Conservation (phyloP, 2,797 vertebrate species). For the Macropus fuliginosus region DNA sequence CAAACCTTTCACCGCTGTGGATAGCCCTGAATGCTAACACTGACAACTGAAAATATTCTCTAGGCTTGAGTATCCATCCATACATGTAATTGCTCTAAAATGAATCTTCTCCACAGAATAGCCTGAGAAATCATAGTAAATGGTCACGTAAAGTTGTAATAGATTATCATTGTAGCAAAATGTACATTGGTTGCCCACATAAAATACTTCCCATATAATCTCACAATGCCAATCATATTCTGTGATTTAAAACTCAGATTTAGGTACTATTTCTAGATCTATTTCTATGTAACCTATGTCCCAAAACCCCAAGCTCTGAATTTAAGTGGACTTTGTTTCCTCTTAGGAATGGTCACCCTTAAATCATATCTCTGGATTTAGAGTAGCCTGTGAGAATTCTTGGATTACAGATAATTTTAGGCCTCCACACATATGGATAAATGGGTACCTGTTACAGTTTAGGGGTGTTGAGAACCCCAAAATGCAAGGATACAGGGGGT, state of each 20-base stretch:
- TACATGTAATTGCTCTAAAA: neutral
- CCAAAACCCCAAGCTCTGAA: neutral
- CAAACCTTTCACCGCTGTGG: fast-evolving
- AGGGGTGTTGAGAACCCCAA: too few species aligned
- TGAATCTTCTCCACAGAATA: neutral
- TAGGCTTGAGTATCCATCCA: fast-evolving
- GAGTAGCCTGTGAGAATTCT: neutral
- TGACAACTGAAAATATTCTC: neutral
- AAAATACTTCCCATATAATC: conserved; percentile 54
- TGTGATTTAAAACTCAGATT: conserved; percentile 62
- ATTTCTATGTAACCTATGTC: neutral
- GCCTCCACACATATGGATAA: neutral
- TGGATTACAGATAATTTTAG: too few species aligned
- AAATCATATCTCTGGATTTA: neutral
- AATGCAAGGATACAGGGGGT: too few species aligned
- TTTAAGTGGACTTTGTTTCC: neutral
- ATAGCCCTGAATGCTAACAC: fast-evolving
- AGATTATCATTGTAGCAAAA: neutral
- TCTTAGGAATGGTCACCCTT: neutral
- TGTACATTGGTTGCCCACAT: neutral
- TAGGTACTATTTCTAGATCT: neutral
- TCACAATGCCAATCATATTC: conserved; percentile 8
- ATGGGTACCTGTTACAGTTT: neutral
- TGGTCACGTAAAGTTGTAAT: neutral
- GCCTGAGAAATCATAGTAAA: neutral